Evolutionary conservation across 1,140 invertebrate species (phyloP), one percentile per base, ranked within the genome.

Genomic region (Drosophila willistoni): DNA sequence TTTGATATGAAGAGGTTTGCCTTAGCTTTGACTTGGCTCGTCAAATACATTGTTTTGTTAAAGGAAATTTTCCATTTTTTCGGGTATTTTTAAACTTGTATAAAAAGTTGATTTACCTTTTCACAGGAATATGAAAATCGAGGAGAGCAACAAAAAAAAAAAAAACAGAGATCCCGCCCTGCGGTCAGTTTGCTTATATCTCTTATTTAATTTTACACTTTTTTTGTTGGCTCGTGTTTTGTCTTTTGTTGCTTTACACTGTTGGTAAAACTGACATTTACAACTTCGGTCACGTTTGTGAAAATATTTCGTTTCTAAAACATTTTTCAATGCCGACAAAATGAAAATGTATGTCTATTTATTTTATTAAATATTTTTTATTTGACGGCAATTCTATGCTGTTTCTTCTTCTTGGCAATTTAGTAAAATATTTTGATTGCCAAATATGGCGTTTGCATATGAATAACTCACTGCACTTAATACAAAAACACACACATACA

Each of bases 381-480:
- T 75, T 71, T 79, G 67, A n/a, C 64, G 60, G 54, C 68, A 36
- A 36, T 36, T 42, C 34, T 64, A 10, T 64, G 74, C 19, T 65
- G 56, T 64, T 71, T 60, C 70, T 79, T 66, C 73, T 62, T 66
- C 34, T 66, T 77, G 73, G 76, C 84, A 89, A 87, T 87, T 87
- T 89, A 89, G 79, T 80, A 84, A 87, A 87, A 87, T 87, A 87
- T 87, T 86, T 87, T 87, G 83, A 87, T 87, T 87, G 83, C 84
- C 83, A 87, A 87, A 87, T 68, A 87, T 82, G 68, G 83, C 83
- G 82, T 73, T 86, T 86, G 79, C 83, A 83, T 87, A 89, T 87
- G 83, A 87, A 89, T 89, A 87, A 83, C 76, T 77, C 73, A 89
- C 84, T 89, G 83, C 83, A 87, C 83, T 87, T 89, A 87, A 68